Evolutionary conservation across 1,140 invertebrate species (phyloP).

Genomic region (Cotesia glomerata): DNA sequence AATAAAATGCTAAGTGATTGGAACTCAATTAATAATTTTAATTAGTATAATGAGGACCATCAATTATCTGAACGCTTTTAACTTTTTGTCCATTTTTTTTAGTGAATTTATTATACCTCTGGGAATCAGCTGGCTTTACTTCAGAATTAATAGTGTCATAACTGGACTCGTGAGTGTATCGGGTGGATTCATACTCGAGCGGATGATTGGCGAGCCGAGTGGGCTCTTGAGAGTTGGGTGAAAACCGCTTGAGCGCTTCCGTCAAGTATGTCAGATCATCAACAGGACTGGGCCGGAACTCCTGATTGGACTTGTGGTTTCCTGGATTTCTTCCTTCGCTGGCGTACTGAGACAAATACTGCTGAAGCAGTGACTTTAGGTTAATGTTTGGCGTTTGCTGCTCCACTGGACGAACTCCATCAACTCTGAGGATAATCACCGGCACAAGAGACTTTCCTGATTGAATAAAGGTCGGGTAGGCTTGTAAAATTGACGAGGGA

Average conservation of each 20-base stretch:
- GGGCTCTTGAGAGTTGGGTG: slow-evolving; percentile 26
- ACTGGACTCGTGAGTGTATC: slow-evolving; percentile 28
- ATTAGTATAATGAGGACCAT: slow-evolving; percentile 37
- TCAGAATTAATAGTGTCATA: slow-evolving; percentile 29
- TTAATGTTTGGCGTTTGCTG: slow-evolving; percentile 51
- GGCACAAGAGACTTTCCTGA: slow-evolving; percentile 57
- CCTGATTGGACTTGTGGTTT: slow-evolving; percentile 36
- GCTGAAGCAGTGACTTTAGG: slow-evolving; percentile 55
- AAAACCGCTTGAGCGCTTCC: slow-evolving; percentile 44
- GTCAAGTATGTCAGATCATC: slow-evolving; percentile 49
- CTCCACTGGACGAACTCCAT: slow-evolving; percentile 51
- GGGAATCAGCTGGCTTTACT: neutral
- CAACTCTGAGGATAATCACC: slow-evolving; percentile 58
- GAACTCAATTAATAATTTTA: too few relatives aligned
- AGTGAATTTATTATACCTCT: slow-evolving; percentile 6
- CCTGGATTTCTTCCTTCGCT: slow-evolving; percentile 15
- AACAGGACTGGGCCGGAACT: slow-evolving; percentile 46
- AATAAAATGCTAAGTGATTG: too few relatives aligned
- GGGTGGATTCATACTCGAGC: slow-evolving; percentile 21
- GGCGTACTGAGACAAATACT: slow-evolving; percentile 56
- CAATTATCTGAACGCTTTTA: slow-evolving; percentile 57
- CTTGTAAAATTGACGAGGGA: slow-evolving; percentile 58
- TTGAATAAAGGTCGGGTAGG: slow-evolving; percentile 59
- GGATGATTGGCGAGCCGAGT: slow-evolving; percentile 7
- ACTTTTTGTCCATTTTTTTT: slow-evolving; percentile 43